Evolutionary conservation across 2,888 invertebrate genomes (phyloP), one percentile per base, ranked within the genome.

Genomic region (Watsonalla binaria): DNA sequence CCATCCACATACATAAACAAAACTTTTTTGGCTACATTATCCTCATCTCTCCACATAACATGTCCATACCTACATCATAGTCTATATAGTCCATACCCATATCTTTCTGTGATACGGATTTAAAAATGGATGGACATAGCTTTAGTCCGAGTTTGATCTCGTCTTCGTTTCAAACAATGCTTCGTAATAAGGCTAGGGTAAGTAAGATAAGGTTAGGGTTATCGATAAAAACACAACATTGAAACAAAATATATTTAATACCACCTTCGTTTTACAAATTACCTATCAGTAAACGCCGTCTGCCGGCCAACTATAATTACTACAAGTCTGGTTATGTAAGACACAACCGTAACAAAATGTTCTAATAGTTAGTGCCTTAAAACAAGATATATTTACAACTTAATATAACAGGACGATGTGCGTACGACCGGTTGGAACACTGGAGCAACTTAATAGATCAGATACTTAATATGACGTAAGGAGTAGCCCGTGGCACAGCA

Each of bases 161-260:
- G 24, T 4, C 24, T 24, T 24, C 24, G 24, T 24, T 24, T 24
- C 24, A 24, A 24, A 4, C 24, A 1, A 24, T 24, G 24, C 4
- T 24, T 24, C n/a, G n/a, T n/a, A n/a, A n/a, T n/a, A n/a, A n/a
- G n/a, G n/a, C n/a, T n/a, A n/a, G n/a, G 13, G 6, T 14, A 13
- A 49, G n/a, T 46, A 37, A 33, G 24, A 6, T 24, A n/a, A 33
- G 13, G 11, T 46, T 24, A 47, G 46, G 46, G 24, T 42, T 34
- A 34, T 42, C 6, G 15, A 51, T 33, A 9, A 39, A 33, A 68
- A 70, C 68, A 68, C 56, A 55, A 52, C 58, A 54, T 70, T 82
- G 88, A 87, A 87, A 87, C 86, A 87, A 88, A 87, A 86, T 86
- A 86, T 86, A 86, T 88, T 87, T 84, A 86, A 82, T 86, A 87